These are phyloP conservation scores for Rhinophrynus dorsalis DNA, from an alignment of 2,797 vertebrate species.

Conservation along the genomic window DNA sequence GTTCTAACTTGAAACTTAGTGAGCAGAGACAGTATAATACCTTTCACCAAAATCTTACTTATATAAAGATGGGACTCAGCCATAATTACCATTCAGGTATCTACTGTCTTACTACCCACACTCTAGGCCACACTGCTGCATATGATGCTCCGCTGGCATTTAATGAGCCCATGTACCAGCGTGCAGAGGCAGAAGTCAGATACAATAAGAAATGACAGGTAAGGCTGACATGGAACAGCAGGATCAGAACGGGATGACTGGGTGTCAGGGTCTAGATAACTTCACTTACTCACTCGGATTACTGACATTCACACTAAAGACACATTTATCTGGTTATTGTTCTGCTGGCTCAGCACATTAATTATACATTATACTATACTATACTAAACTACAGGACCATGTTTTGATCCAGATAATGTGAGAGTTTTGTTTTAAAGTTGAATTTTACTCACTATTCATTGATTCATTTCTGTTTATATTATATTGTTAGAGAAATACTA, in stretches of 20 bases:
- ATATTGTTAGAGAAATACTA: no score
- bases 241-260: background rate
- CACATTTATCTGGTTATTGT: no score
- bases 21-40: slow-evolving; percentile 16
- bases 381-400: no score
- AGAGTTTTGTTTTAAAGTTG: no score
- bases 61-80: slow-evolving; percentile 17
- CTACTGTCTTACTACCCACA: slow-evolving; percentile 23
- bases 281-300: slow-evolving; percentile 3
- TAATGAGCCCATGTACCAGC: slow-evolving; percentile 27
- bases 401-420: no score
- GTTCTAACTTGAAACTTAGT: slow-evolving; percentile 24
- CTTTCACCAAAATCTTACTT: slow-evolving; percentile 5
- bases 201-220: slow-evolving; percentile 12
- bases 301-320: background rate
- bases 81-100: slow-evolving; percentile 35
- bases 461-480: no score
- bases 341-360: background rate
- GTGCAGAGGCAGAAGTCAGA: slow-evolving; percentile 11
- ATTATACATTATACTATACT: no score
- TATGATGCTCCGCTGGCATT: slow-evolving; percentile 25
- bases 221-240: background rate
- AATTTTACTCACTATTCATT: no score
- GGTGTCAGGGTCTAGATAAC: slow-evolving; percentile 13
- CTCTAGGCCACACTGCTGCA: background rate